Conservation (phyloP, 2,113 vertebrate species). For the Irena cyanogastra region DNA sequence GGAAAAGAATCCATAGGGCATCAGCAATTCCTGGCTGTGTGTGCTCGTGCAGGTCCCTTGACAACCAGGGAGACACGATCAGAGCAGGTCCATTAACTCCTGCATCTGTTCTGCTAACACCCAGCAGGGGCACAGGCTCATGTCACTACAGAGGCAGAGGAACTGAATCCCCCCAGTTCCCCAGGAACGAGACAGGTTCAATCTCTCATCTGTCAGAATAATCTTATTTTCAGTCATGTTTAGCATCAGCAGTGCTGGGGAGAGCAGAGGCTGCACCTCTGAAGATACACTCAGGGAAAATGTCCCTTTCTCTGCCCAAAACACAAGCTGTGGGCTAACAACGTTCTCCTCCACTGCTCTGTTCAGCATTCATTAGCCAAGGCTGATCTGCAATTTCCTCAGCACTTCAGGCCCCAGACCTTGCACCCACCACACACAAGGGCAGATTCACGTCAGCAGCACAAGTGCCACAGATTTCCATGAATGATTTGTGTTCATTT, state of each 20-base stretch:
- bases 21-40: constrained; percentile 10
- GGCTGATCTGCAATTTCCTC: background rate
- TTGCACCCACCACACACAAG: background rate
- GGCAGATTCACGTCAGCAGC: background rate
- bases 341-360: fast-evolving
- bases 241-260: background rate
- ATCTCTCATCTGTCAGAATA: background rate
- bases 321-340: background rate
- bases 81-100: background rate
- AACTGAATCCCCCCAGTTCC: background rate
- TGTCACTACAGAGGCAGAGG: background rate
- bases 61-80: background rate
- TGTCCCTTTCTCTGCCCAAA: background rate
- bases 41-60: background rate
- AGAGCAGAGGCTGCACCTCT: background rate
- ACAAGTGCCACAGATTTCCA: background rate
- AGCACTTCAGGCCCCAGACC: background rate
- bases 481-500: background rate
- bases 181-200: background rate
- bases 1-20: background rate
- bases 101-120: background rate
- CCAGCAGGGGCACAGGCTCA: background rate
- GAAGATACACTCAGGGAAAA: background rate
- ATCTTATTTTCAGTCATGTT: background rate
- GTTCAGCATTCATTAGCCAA: background rate